These are phyloP conservation scores for Eubasilissa splendida DNA, from an alignment of 2,888 invertebrate genomes.

Conservation along the genomic window DNA sequence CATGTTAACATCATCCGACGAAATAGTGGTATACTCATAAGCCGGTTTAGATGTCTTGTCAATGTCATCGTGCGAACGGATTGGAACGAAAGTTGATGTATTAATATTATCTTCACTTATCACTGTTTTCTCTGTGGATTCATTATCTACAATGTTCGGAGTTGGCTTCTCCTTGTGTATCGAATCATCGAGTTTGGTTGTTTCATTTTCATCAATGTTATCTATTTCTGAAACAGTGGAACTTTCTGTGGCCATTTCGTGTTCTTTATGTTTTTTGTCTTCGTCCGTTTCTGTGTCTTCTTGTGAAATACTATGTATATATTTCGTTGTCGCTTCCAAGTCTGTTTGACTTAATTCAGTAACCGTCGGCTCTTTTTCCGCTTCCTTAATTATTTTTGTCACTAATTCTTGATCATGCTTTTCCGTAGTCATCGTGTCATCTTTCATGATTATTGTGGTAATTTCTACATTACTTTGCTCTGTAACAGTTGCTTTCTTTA, in stretches of 20 bases:
- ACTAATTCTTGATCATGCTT: not conserved
- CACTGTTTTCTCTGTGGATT: constrained; percentile 2
- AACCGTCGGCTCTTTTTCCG: not conserved
- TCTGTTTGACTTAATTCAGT: constrained; percentile 3
- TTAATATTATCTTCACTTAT: constrained; percentile 11
- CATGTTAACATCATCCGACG: constrained; percentile 56
- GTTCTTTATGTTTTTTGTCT: not conserved
- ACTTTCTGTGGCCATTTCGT: not conserved
- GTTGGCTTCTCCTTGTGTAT: not conserved
- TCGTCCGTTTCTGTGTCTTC: not conserved
- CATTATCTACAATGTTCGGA: not conserved
- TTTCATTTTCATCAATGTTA: not conserved
- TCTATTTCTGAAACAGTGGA: not conserved
- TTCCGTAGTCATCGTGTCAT: no score
- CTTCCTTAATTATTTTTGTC: not conserved
- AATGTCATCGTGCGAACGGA: not conserved
- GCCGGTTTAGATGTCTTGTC: constrained; percentile 6
- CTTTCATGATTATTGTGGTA: not conserved
- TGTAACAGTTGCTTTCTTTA: not conserved
- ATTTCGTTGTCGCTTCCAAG: not conserved
- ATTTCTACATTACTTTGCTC: constrained; percentile 8
- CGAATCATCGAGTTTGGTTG: not conserved
- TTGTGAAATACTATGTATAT: not conserved
- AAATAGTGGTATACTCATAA: constrained; percentile 51
- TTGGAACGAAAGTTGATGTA: not conserved